These are phyloP conservation scores for Polyodon spathula DNA, from an alignment of 2,113 vertebrate species.

Conservation along the genomic window DNA sequence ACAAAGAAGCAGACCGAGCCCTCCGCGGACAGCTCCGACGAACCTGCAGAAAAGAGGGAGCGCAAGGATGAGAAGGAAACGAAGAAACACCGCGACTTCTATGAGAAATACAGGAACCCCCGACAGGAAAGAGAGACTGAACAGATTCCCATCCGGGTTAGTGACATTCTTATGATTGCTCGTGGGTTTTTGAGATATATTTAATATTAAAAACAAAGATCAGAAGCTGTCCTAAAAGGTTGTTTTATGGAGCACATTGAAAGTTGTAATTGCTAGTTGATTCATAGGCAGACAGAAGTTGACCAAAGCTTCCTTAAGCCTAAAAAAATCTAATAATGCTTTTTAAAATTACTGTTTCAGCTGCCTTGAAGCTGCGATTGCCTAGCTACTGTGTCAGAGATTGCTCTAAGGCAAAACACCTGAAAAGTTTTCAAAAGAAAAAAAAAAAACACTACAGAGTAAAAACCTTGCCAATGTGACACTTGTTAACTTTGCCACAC, in stretches of 20 bases:
- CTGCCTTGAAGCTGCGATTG: slow-evolving; percentile 10
- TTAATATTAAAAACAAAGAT: too few species aligned
- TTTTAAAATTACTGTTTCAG: slow-evolving; percentile 6
- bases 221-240: too few species aligned
- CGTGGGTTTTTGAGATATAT: neutral
- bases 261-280: neutral
- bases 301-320: slow-evolving; percentile 1
- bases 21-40: slow-evolving; percentile 71
- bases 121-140: slow-evolving; percentile 88
- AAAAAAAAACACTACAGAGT: slow-evolving; percentile 1
- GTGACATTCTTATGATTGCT: slow-evolving; percentile 26
- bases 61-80: slow-evolving; percentile 81
- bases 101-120: slow-evolving; percentile 92
- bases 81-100: slow-evolving; percentile 85
- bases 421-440: slow-evolving; percentile 14
- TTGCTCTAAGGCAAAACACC: slow-evolving; percentile 11
- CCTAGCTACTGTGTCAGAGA: slow-evolving; percentile 1
- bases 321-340: slow-evolving; percentile 18
- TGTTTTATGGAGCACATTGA: neutral
- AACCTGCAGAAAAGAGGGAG: slow-evolving; percentile 90
- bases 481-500: slow-evolving; percentile 10
- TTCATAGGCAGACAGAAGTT: slow-evolving; percentile 20
- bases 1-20: slow-evolving; percentile 51
- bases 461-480: slow-evolving; percentile 7
- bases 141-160: slow-evolving; percentile 84